Percentiles rank a stretch among this genome's conserved stretches.
These are phyloP conservation scores for Laticauda laticaudata DNA, from an alignment of 2,113 vertebrate species.

Conservation along the genomic window DNA sequence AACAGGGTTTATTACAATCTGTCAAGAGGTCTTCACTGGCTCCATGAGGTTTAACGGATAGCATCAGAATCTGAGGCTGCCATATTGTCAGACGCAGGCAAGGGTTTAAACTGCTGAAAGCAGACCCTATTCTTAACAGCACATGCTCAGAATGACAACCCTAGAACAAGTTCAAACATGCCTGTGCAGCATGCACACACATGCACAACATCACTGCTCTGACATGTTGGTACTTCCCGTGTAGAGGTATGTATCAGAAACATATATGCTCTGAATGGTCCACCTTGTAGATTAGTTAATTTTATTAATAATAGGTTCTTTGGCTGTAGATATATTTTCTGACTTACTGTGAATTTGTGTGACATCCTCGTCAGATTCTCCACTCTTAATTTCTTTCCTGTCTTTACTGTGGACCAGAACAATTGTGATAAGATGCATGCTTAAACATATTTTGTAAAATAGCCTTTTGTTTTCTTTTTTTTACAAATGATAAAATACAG, in stretches of 20 bases:
- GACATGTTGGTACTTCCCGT: background rate
- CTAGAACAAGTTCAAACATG: background rate
- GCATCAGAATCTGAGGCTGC: background rate
- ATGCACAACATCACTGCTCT: background rate
- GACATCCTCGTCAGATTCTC: background rate
- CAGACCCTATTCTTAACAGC: background rate
- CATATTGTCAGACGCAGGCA: background rate
- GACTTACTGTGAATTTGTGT: background rate
- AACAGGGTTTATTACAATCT: background rate
- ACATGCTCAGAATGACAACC: background rate
- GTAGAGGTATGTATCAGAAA: background rate
- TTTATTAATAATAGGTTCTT: background rate
- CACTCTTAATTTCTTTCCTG: background rate
- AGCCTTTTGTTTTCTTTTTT: background rate
- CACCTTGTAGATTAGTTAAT: background rate
- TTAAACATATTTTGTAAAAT: background rate
- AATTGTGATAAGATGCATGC: background rate
- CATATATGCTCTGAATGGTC: background rate
- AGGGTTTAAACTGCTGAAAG: background rate
- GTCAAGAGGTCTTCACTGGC: background rate
- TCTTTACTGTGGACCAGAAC: background rate
- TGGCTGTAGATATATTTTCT: background rate
- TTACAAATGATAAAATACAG: background rate
- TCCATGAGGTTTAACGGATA: background rate
- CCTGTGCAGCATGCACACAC: background rate